Percentiles rank a stretch among this genome's conserved stretches.
Conservation (phyloP, 2,888 invertebrate species). For the Amphipoea lucens region DNA sequence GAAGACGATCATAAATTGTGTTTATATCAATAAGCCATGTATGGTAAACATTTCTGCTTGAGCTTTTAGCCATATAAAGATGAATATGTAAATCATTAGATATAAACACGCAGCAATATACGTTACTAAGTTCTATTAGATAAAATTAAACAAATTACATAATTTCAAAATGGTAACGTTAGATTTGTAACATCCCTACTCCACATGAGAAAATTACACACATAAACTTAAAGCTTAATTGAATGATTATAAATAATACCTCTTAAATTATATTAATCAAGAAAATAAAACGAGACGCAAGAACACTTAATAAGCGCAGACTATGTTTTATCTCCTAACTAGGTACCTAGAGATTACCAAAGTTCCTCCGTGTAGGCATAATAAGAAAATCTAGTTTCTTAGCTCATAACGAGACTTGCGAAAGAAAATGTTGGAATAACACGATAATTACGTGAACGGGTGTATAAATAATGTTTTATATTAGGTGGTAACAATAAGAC, state of each 20-base stretch:
- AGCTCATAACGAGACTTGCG: slow-evolving; percentile 51
- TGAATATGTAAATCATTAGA: not conserved
- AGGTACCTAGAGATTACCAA: slow-evolving; percentile 37
- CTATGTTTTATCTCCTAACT: slow-evolving; percentile 44
- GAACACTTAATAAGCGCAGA: slow-evolving; percentile 35
- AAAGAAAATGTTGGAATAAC: slow-evolving; percentile 58
- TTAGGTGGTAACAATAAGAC: slow-evolving; percentile 63
- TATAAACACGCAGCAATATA: not conserved
- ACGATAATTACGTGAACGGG: slow-evolving; percentile 60
- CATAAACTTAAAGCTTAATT: slow-evolving; percentile 1
- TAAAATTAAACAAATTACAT: not conserved
- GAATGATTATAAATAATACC: slow-evolving; percentile 7
- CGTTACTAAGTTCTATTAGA: not conserved
- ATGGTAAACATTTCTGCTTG: slow-evolving; percentile 28
- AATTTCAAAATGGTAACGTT: not conserved
- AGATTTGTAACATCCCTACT: not conserved
- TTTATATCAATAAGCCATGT: slow-evolving; percentile 26
- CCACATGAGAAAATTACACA: slow-evolving; percentile 2
- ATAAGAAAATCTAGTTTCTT: slow-evolving; percentile 61
- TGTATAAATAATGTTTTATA: slow-evolving; percentile 66
- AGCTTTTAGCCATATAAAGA: not conserved
- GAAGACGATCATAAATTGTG: slow-evolving; percentile 35
- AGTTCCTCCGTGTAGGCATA: slow-evolving; percentile 48
- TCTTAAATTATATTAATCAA: slow-evolving; percentile 15
- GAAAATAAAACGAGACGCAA: slow-evolving; percentile 22